Evolutionary conservation across 1,140 invertebrate species (phyloP), one percentile per base, ranked within the genome.

Genomic region (Ptiloglossa arizonensis): DNA sequence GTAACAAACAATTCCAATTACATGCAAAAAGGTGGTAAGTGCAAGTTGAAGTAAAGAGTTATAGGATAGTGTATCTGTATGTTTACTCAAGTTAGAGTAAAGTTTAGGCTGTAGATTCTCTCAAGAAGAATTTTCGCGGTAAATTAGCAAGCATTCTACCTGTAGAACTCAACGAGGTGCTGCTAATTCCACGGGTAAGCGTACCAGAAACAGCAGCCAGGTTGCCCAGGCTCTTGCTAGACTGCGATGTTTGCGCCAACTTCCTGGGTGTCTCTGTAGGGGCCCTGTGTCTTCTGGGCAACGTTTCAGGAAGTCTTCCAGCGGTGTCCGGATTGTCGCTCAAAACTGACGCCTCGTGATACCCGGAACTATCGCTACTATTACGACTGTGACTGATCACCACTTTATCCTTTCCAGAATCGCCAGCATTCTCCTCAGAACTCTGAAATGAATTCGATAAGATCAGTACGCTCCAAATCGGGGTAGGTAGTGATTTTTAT

Each of bases 321-420:
- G 91, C 91, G 0, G 92, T 91, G 56, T 94, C 93, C 0, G 91
- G 91, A 82, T 94, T 94, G 82, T 95, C 95, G 81, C 95, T 95
- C 62, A 96, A 91, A 11, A 96, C 93, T 5, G 95, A 96, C 11
- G 95, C 94, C 86, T 96, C 96, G 87, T 96, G 96, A 87, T 96
- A 96, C 1, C 95, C 96, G 68, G 95, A 96, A 80, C 95, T 96
- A 88, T 96, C 96, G 81, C 95, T 96, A 89, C 95, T 96, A 83
- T 96, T 96, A 68, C 96, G 93, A 8, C 95, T 96, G 92, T 96
- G 95, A 87, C 93, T 94, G 52, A 94, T 94, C 32, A 94, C 90
- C 32, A 90, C 89, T 46, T 89, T 91, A 2, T 90, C 89, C 35
- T 90, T 89, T 17, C 70, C 19, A 0, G 60, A 67, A 19, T 79